Evolutionary conservation across 37 sponge, comb jelly and placozoan genomes (phyloP), one percentile per base, ranked within the genome.

Genomic region (Geodia barretti): DNA sequence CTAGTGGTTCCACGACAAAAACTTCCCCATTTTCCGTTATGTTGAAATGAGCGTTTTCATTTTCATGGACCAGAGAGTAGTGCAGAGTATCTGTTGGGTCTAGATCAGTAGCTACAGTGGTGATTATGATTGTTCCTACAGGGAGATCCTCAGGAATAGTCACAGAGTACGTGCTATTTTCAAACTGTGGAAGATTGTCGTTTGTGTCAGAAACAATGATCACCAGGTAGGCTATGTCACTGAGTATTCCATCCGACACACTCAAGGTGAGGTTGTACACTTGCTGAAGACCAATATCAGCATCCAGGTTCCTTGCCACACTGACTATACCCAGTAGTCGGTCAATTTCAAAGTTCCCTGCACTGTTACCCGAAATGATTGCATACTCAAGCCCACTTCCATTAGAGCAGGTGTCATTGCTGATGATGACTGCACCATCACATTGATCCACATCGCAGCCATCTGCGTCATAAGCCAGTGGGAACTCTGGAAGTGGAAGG

Each of bases 141-240:
- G 88, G 30, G 0, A 47, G 35, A 30, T 37, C 64, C 67, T 94
- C 95, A 20, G 70, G 67, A 5, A 94, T 79, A 41, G 42, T 54
- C 35, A 84, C 80, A 34, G 61, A 17, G 67, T 90, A 94, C 14
- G 63, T 40, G 60, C 54, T 19, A 0, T 78, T 26, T 2, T 67
- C 74, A 73, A 94, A 90, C 30, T 39, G 20, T 41, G 91, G 92
- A 21, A 77, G 67, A 40, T 87, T 83, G 66, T 83, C 87, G 24
- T 84, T 79, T 32, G 39, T 62, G n/a, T 79, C 86, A 37, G 39
- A 64, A 62, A 84, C 38, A 32, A 20, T 58, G 1, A 84, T 35
- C 29, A 20, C 26, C 24, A 84, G 60, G 25, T 41, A 39, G n/a
- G 84, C 76, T 3, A 68, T 76, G 26, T 59, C 41, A n/a, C 59